phyloP scores from a whole-genome alignment of 2,797 vertebrate genomes.

The Gymnodraco acuticeps region DNA sequence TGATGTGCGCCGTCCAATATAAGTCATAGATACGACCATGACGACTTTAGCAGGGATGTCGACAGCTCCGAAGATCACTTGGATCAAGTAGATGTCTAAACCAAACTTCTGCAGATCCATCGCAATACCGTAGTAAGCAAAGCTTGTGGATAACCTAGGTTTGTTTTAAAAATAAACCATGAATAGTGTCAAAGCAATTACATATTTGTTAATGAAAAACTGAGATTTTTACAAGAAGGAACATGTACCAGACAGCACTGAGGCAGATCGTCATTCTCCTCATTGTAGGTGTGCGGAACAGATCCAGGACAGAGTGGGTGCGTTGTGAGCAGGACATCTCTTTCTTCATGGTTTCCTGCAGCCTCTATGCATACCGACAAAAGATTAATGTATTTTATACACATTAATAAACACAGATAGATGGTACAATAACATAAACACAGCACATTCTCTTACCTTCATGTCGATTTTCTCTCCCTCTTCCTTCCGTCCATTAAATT shows the following conservation, averaged over 20 bases:
- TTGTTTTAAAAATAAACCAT: not conserved
- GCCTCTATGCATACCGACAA: conserved; percentile 70
- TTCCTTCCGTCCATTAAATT: conserved; percentile 77
- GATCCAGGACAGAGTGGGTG: conserved; percentile 81
- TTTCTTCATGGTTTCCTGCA: conserved; percentile 87
- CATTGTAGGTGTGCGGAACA: conserved; percentile 86
- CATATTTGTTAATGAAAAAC: not conserved
- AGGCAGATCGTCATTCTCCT: conserved; percentile 85
- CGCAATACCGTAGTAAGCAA: conserved; percentile 92
- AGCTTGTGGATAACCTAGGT: conserved; percentile 91
- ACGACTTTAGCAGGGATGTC: conserved; percentile 94
- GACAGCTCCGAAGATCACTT: conserved; percentile 93
- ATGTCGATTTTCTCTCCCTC: conserved; percentile 83
- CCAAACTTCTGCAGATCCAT: conserved; percentile 95
- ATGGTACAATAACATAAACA: not conserved
- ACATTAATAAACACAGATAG: not conserved
- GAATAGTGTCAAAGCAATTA: not conserved
- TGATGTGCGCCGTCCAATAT: conserved; percentile 88
- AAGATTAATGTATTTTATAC: not conserved
- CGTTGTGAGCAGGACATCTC: conserved; percentile 81
- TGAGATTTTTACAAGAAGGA: not conserved
- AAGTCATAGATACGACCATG: conserved; percentile 86
- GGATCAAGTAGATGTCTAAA: conserved; percentile 92
- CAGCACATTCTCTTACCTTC: conserved; percentile 64
- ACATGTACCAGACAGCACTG: conserved; percentile 86